A percentile compares a stretch with the other conserved stretches of the same genome.
Conservation (phyloP, 2,113 vertebrate genomes). For the Fulica atra region DNA sequence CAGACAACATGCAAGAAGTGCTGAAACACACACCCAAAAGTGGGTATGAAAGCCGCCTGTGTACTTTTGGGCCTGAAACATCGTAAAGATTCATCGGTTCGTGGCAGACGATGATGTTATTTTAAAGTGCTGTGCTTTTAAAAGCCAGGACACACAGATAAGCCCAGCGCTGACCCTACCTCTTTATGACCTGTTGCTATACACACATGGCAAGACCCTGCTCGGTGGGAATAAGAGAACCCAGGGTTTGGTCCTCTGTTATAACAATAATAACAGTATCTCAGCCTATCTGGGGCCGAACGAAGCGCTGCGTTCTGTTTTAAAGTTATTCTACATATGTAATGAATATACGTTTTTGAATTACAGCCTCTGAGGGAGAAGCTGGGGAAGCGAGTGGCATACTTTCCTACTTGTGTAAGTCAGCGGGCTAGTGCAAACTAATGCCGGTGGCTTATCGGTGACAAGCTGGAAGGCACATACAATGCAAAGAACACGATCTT, state of each 20-base stretch:
- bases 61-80: neutral
- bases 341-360: neutral
- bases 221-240: neutral
- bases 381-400: neutral
- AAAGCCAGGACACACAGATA: neutral
- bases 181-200: neutral
- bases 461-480: neutral
- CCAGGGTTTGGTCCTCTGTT: neutral
- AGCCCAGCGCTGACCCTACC: neutral
- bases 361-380: neutral
- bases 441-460: neutral
- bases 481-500: neutral
- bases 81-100: neutral
- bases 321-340: neutral
- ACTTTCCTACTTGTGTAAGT: neutral
- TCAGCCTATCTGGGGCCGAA: neutral
- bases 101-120: neutral
- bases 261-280: neutral
- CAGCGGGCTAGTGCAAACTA: neutral
- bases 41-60: neutral
- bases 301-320: neutral
- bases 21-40: neutral
- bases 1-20: neutral
- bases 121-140: neutral
- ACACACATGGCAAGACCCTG: neutral